Base-by-base conservation (phyloP, 2,888 invertebrate species). In the Sympetrum striolatum region DNA sequence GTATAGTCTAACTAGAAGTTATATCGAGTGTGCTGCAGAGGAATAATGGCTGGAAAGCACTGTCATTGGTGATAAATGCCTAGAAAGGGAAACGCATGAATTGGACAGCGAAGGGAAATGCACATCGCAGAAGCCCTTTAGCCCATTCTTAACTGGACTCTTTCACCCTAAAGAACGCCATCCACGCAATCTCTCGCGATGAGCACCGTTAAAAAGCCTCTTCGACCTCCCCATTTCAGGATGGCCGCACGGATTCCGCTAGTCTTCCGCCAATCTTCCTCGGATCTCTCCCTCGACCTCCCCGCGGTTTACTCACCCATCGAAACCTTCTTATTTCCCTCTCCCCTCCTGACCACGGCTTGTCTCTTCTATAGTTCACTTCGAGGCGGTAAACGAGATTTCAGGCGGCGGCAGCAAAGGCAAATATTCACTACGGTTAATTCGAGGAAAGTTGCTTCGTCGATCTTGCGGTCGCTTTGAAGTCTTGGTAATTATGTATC, bases 401-500 rank as follows among this genome's bases (percentile, higher is more conserved):
- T 86, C 37, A 60, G 86, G 60, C 86, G 86, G 86, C 60, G 86
- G 60, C 86, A 37, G 60, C 86, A 60, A 86, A 86, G 86, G 86
- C 86, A 86, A 86, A 86, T 86, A 86, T 86, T 64, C 86, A 22
- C 86, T 58, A 86, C 86, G 37, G 86, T 86, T 86, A 86, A 86
- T 64, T 86, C 86, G 37, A 39, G 86, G 86, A 86, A 86, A 86
- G 86, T 64, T 86, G 60, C 86, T 60, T 60, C 86, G 86, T 86
- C 86, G 64, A 86, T 86, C 86, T 35, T 86, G 86, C 86, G 86
- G 86, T 60, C 86, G 37, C 86, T 86, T 86, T 86, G 86, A 86
- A 86, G 86, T 86, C 60, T 86, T 31, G 64, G 86, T 86, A 86
- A 86, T 86, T 86, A 86, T 86, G 86, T 58, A 86, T 86, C 86